Evolutionary conservation across 1,140 invertebrate species (phyloP).

Genomic region (Scaptodrosophila lebanonensis): DNA sequence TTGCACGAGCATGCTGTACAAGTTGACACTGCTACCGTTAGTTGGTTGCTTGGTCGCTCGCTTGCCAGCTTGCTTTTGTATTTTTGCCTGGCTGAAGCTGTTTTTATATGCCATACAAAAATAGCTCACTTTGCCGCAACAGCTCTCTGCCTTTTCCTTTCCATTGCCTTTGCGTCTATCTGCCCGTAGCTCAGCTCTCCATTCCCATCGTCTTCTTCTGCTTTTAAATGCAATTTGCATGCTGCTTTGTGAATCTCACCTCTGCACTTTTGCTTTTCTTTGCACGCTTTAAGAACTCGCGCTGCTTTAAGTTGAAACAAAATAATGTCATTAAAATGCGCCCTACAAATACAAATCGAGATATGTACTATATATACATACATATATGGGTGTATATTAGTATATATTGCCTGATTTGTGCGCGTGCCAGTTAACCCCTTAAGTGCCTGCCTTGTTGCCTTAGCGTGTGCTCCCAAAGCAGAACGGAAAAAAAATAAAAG

Average conservation of each 20-base stretch:
- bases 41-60: too few species aligned
- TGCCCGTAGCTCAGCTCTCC: background rate
- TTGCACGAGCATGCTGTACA: too few species aligned
- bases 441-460: slow-evolving; percentile 48
- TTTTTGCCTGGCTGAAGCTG: too few species aligned
- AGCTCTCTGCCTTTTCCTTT: slow-evolving; percentile 18
- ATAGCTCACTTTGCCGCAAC: slow-evolving; percentile 41
- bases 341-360: slow-evolving; percentile 45
- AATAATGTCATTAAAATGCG: slow-evolving; percentile 68
- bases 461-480: slow-evolving; percentile 52
- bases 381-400: too few species aligned
- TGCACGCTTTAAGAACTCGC: background rate
- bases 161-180: slow-evolving; percentile 15
- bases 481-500: slow-evolving; percentile 4
- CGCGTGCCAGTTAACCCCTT: slow-evolving; percentile 46
- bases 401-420: too few species aligned
- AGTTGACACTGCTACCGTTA: too few species aligned
- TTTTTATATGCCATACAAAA: slow-evolving; percentile 29
- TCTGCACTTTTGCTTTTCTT: slow-evolving; percentile 51
- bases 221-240: slow-evolving; percentile 46
- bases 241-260: slow-evolving; percentile 34
- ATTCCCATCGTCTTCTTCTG: slow-evolving; percentile 9
- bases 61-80: too few species aligned
- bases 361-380: slow-evolving; percentile 17
- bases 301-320: background rate